Conservation (phyloP, 1,140 invertebrate species). For the Campoletis sonorensis region DNA sequence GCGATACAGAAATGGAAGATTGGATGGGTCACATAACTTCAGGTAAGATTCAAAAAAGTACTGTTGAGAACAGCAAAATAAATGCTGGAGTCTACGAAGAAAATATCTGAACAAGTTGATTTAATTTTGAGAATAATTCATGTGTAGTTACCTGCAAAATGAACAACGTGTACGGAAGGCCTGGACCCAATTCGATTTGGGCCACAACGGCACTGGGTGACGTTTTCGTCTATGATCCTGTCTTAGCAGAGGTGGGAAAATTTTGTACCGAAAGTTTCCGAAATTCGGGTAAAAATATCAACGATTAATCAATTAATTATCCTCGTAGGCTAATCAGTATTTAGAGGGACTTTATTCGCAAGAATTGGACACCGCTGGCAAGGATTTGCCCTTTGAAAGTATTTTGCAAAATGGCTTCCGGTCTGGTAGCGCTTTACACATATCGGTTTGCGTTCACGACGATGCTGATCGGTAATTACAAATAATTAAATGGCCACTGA, state of each 20-base stretch:
- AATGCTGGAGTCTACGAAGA: background rate
- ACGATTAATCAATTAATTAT: background rate
- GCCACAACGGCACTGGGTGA: conserved; percentile 87
- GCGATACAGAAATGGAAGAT: conserved; percentile 90
- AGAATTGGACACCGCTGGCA: conserved; percentile 83
- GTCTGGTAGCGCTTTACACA: conserved; percentile 80
- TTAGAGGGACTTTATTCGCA: conserved; percentile 73
- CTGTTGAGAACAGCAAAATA: conserved; percentile 19
- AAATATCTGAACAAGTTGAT: background rate
- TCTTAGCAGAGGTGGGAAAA: conserved; percentile 72
- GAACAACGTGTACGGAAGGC: conserved; percentile 82
- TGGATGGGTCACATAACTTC: conserved; percentile 88
- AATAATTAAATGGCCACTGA: background rate
- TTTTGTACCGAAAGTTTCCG: no score
- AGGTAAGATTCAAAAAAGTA: conserved; percentile 68
- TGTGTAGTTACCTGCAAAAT: conserved; percentile 82
- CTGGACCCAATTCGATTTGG: conserved; percentile 86
- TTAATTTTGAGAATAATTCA: conserved; percentile 38
- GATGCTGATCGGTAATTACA: conserved; percentile 79
- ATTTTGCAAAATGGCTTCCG: conserved; percentile 81
- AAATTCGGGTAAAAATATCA: no score
- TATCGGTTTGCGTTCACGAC: conserved; percentile 84
- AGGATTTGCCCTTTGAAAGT: conserved; percentile 81
- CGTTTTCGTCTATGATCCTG: conserved; percentile 87
- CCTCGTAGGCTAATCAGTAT: conserved; percentile 70